Evolutionary conservation across 23 tunicate genomes (phyloP).

Genomic region (Halocynthia roretzi): DNA sequence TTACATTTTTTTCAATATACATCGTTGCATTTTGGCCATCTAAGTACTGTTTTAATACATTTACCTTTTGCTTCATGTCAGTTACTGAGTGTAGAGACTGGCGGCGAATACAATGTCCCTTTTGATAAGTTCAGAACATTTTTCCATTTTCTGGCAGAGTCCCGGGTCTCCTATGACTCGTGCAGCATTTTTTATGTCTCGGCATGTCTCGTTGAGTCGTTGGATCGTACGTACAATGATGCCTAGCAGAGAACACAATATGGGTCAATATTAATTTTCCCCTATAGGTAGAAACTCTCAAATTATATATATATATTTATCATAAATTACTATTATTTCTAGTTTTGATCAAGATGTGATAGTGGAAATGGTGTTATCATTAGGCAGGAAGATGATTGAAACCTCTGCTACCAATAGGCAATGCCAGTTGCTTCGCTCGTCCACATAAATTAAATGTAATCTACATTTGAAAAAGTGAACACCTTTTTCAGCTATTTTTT

Average conservation of each 20-base stretch:
- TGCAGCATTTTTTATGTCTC: conserved; percentile 95
- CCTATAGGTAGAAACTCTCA: no score
- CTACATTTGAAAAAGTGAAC: no score
- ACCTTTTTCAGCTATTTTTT: no score
- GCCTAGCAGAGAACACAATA: conserved; percentile 18
- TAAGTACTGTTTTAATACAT: no score
- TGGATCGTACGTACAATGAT: conserved; percentile 92
- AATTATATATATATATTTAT: no score
- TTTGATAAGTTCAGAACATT: conserved; percentile 91
- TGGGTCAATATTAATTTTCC: background rate
- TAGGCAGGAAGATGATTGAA: background rate
- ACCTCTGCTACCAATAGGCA: background rate
- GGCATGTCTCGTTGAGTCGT: conserved; percentile 81
- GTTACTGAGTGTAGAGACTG: conserved; percentile 88
- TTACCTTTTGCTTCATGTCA: background rate
- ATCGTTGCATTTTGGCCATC: no score
- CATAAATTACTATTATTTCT: no score
- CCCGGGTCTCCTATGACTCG: conserved; percentile 91
- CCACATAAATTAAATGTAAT: background rate
- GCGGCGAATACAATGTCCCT: conserved; percentile 99
- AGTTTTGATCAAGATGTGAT: no score
- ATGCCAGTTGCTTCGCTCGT: background rate
- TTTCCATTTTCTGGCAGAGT: conserved; percentile 82
- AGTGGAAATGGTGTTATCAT: background rate
- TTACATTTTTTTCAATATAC: no score